Conservation (phyloP, 2,888 invertebrate species). For the Sesamia inferens region DNA sequence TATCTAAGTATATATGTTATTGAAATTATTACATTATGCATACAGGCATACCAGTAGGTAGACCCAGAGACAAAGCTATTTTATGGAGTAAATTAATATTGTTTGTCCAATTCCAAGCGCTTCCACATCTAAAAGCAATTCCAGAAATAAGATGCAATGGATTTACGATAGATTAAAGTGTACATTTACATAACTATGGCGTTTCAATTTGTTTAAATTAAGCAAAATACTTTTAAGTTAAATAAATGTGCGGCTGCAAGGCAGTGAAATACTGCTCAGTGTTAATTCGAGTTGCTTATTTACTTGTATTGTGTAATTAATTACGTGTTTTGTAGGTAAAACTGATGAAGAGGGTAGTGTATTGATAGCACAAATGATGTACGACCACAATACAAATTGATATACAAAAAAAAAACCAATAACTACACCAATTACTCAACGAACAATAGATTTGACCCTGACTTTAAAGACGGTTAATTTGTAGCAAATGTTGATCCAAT, state of each 20-base stretch:
- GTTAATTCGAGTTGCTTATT: slow-evolving; percentile 23
- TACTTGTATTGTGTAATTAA: slow-evolving; percentile 17
- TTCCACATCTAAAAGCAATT: slow-evolving; percentile 52
- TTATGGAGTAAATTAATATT: slow-evolving; percentile 30
- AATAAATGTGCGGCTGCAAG: slow-evolving; percentile 32
- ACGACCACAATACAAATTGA: background rate
- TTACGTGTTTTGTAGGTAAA: slow-evolving; percentile 1
- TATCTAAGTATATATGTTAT: slow-evolving; percentile 13
- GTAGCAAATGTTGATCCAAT: slow-evolving; percentile 15
- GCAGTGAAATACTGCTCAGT: slow-evolving; percentile 27
- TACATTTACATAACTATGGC: slow-evolving; percentile 56
- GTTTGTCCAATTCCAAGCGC: slow-evolving; percentile 34
- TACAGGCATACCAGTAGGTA: background rate
- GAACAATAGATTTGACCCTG: background rate
- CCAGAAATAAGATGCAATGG: slow-evolving; percentile 50
- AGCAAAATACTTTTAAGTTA: slow-evolving; percentile 51
- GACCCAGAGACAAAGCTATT: slow-evolving; percentile 28
- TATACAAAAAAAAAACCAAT: too few species aligned
- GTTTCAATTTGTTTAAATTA: slow-evolving; percentile 55
- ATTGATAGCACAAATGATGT: slow-evolving; percentile 9
- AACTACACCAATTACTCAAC: background rate
- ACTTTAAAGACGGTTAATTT: background rate
- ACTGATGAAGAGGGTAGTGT: slow-evolving; percentile 7
- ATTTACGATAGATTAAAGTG: slow-evolving; percentile 62
- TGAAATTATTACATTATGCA: slow-evolving; percentile 21